Conservation (phyloP, 2,113 vertebrate genomes). For the Amphiprion ocellaris region DNA sequence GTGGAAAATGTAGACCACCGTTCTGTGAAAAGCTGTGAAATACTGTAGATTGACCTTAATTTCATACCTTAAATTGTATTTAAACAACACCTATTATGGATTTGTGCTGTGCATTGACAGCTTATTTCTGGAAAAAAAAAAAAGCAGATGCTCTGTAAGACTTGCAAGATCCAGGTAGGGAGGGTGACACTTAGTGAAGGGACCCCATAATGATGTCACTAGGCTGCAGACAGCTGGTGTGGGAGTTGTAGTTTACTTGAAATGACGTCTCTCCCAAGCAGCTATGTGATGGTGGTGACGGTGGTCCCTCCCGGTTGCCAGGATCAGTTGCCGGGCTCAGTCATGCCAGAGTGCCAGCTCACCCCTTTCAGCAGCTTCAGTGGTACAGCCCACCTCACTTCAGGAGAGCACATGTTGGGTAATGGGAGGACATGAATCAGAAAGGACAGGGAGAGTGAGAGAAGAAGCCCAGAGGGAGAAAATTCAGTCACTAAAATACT, state of each 20-base stretch:
- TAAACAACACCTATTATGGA: background rate
- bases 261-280: slow-evolving; percentile 20
- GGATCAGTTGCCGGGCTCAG: slow-evolving; percentile 44
- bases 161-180: background rate
- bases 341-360: slow-evolving; percentile 64
- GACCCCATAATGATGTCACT: slow-evolving; percentile 62
- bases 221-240: slow-evolving; percentile 35
- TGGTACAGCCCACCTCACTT: slow-evolving; percentile 54
- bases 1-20: background rate
- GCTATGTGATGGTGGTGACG: slow-evolving; percentile 19
- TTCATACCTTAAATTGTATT: no score
- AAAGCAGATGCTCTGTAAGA: no score
- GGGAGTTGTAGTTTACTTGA: slow-evolving; percentile 57
- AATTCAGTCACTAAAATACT: slow-evolving; percentile 2
- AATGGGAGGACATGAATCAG: slow-evolving; percentile 66
- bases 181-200: slow-evolving; percentile 36
- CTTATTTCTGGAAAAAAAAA: no score
- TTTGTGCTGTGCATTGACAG: background rate
- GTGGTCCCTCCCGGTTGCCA: background rate
- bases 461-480: slow-evolving; percentile 20
- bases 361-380: slow-evolving; percentile 54
- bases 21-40: background rate
- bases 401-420: slow-evolving; percentile 57
- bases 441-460: slow-evolving; percentile 30
- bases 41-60: no score